Evolutionary conservation across 2,888 invertebrate species (phyloP).

Genomic region (Cephus pulcher): DNA sequence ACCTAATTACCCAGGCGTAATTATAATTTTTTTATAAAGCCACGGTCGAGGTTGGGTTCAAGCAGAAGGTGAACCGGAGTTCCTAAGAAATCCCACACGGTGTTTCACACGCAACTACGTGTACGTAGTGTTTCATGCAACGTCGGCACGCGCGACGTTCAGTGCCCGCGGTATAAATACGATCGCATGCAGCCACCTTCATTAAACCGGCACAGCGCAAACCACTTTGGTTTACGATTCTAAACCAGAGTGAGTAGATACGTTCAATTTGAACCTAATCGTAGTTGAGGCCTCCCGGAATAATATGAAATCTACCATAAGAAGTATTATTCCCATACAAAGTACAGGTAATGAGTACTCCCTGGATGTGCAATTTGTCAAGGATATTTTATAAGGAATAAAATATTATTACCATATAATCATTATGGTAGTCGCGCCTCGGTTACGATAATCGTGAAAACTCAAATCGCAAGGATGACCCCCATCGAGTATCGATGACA

Average conservation of each 20-base stretch:
- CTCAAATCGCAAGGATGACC: not conserved
- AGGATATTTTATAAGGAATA: not conserved
- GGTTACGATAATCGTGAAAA: not conserved
- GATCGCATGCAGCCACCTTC: constrained; percentile 46
- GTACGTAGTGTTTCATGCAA: constrained; percentile 5
- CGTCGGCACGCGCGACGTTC: constrained; percentile 44
- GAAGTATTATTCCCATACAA: not conserved
- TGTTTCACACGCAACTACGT: constrained; percentile 38
- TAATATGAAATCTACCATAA: not conserved
- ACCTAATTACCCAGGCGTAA: constrained; percentile 4
- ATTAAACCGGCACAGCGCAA: constrained; percentile 39
- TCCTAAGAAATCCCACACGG: constrained; percentile 44
- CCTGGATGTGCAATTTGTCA: not conserved
- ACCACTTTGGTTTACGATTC: constrained; percentile 40
- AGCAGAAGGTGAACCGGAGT: constrained; percentile 38
- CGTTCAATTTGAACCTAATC: constrained; percentile 33
- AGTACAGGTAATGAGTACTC: not conserved
- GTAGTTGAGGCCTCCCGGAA: constrained; percentile 28
- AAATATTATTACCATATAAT: not conserved
- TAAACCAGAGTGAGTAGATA: constrained; percentile 36
- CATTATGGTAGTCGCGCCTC: not conserved
- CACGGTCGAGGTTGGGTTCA: constrained; percentile 5
- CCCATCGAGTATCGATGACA: not conserved
- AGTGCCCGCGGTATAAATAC: constrained; percentile 46
- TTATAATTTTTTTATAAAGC: constrained; percentile 5